These are phyloP conservation scores for Dynastes hyllus DNA, from an alignment of 2,888 invertebrate genomes.

Conservation along the genomic window DNA sequence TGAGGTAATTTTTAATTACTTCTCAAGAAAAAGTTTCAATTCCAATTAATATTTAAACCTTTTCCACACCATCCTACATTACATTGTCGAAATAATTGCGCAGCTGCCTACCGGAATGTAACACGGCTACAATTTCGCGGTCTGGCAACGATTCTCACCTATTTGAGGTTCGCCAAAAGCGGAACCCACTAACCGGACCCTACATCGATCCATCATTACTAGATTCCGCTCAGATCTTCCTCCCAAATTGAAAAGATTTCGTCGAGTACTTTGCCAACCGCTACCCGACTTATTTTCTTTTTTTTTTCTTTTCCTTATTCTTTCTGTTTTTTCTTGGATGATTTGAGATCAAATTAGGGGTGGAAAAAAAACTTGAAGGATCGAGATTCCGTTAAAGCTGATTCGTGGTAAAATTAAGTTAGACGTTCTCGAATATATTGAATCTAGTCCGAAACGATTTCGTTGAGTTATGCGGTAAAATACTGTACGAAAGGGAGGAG, in stretches of 20 bases:
- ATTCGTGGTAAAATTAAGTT: slow-evolving; percentile 5
- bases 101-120: neutral
- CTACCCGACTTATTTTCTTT: neutral
- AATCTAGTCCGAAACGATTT: too few relatives aligned
- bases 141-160: neutral
- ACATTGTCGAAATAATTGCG: neutral
- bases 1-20: too few relatives aligned
- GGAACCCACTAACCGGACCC: neutral
- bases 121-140: neutral
- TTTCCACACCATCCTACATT: neutral
- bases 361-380: neutral
- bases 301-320: neutral
- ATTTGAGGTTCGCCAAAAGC: neutral
- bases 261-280: neutral
- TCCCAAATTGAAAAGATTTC: slow-evolving; percentile 21
- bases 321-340: neutral
- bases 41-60: too few relatives aligned
- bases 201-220: slow-evolving; percentile 10
- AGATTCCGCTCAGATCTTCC: neutral
- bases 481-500: too few relatives aligned
- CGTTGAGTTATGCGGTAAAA: too few relatives aligned
- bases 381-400: neutral
- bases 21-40: too few relatives aligned
- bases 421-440: neutral
- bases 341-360: neutral